phyloP scores from a whole-genome alignment of 2,888 invertebrate species.

The Aphrophora alni region DNA sequence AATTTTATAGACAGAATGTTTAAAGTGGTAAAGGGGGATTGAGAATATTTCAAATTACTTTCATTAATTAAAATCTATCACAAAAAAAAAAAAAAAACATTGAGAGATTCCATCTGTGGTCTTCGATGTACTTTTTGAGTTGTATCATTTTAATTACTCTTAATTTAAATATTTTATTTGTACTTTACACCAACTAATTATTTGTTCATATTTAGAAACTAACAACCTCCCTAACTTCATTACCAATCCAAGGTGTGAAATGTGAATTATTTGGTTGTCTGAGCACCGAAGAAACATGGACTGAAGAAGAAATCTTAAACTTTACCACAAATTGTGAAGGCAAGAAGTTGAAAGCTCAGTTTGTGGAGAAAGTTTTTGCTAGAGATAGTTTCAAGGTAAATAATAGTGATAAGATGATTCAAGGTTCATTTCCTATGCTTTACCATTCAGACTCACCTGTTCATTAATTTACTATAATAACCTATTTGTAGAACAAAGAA shows the following conservation, averaged over 20 bases:
- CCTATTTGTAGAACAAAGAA: too few relatives aligned
- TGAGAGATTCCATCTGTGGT: too few relatives aligned
- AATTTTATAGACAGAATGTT: too few relatives aligned
- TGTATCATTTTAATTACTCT: too few relatives aligned
- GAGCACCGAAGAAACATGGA: conserved; percentile 13
- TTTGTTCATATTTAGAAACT: not conserved
- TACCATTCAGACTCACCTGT: too few relatives aligned
- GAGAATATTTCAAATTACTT: too few relatives aligned
- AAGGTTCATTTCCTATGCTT: too few relatives aligned
- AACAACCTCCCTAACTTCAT: not conserved
- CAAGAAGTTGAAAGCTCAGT: conserved; percentile 25
- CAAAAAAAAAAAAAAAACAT: not conserved
- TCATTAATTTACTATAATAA: too few relatives aligned
- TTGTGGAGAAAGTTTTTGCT: conserved; percentile 26
- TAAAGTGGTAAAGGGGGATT: too few relatives aligned
- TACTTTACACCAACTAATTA: not conserved
- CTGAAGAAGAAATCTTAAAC: conserved; percentile 10
- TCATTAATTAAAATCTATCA: too few relatives aligned
- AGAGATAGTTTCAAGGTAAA: conserved; percentile 30
- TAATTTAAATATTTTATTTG: too few relatives aligned
- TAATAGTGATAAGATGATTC: not conserved
- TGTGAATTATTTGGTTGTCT: conserved; percentile 26
- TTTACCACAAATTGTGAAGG: conserved; percentile 19
- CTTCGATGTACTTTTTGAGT: too few relatives aligned
- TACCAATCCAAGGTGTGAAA: conserved; percentile 36